These are phyloP conservation scores for Thera britannica DNA, from an alignment of 2,888 invertebrate genomes.

Conservation along the genomic window DNA sequence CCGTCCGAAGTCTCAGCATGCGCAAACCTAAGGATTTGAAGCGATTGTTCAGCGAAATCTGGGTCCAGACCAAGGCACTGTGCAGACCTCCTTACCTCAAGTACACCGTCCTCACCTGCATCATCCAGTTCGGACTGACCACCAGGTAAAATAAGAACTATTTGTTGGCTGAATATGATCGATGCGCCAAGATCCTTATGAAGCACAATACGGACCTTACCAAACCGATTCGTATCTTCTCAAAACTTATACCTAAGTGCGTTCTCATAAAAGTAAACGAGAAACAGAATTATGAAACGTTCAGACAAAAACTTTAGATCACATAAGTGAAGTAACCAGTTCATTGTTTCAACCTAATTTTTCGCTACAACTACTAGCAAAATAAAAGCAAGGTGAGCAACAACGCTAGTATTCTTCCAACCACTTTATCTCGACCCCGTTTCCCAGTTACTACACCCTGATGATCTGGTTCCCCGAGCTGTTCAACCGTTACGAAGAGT, in stretches of 20 bases:
- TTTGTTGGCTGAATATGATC: neutral
- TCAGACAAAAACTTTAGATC: too few relatives aligned
- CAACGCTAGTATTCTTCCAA: neutral
- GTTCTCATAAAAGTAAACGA: too few relatives aligned
- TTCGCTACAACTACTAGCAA: too few relatives aligned
- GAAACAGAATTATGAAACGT: too few relatives aligned
- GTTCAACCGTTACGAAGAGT: conserved; percentile 92
- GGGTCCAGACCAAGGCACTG: conserved; percentile 89
- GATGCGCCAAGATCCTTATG: too few relatives aligned
- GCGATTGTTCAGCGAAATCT: conserved; percentile 88
- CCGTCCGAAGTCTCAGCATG: conserved; percentile 88
- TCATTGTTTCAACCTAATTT: too few relatives aligned
- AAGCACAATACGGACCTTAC: too few relatives aligned
- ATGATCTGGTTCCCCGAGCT: conserved; percentile 97
- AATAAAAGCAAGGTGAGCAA: too few relatives aligned
- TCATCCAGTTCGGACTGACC: conserved; percentile 93
- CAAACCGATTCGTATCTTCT: too few relatives aligned
- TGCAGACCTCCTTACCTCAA: conserved; percentile 90
- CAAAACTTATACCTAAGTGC: too few relatives aligned
- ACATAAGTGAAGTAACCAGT: too few relatives aligned
- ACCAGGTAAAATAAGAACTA: conserved; percentile 82
- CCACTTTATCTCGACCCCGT: neutral
- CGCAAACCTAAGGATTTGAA: conserved; percentile 90
- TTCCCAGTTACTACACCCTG: conserved; percentile 93
- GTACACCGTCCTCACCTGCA: conserved; percentile 90